A percentile compares a stretch with the other conserved stretches of the same genome.
phyloP scores from a whole-genome alignment of 2,797 vertebrate species.

The Zalophus californianus region DNA sequence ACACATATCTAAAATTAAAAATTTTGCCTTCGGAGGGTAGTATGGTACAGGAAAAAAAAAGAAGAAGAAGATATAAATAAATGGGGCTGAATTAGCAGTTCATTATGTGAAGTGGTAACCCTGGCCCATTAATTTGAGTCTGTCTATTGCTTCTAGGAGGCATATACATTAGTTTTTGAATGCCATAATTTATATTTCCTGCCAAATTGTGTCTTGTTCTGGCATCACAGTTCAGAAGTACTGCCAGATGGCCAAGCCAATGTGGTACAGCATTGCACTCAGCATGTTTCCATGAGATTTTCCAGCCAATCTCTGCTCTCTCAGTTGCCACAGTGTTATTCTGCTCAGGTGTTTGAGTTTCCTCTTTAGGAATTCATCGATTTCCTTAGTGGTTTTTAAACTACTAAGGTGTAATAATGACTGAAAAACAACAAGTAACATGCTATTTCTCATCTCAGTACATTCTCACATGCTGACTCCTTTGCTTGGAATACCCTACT shows the following conservation, averaged over 20 bases:
- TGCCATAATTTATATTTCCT: background rate
- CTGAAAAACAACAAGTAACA: background rate
- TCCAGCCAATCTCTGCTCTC: background rate
- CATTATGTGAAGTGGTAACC: background rate
- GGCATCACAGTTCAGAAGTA: slow-evolving; percentile 25
- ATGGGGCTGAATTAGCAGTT: background rate
- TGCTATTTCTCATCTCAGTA: background rate
- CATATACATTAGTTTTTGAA: background rate
- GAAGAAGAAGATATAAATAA: background rate
- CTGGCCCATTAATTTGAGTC: background rate
- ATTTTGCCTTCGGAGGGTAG: background rate
- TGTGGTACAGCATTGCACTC: background rate
- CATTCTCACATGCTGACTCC: background rate
- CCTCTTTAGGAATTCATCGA: background rate
- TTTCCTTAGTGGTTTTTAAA: slow-evolving; percentile 41
- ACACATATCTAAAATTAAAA: background rate
- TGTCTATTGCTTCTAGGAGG: background rate
- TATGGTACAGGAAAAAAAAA: background rate
- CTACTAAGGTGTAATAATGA: background rate
- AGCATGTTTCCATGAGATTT: background rate
- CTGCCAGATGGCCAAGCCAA: slow-evolving; percentile 36
- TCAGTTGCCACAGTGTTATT: background rate
- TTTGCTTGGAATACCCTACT: background rate
- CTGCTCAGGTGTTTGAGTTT: slow-evolving; percentile 14
- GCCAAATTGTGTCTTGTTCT: slow-evolving; percentile 5